Conservation (phyloP, 2,113 vertebrate genomes). For the Macquaria australasica region DNA sequence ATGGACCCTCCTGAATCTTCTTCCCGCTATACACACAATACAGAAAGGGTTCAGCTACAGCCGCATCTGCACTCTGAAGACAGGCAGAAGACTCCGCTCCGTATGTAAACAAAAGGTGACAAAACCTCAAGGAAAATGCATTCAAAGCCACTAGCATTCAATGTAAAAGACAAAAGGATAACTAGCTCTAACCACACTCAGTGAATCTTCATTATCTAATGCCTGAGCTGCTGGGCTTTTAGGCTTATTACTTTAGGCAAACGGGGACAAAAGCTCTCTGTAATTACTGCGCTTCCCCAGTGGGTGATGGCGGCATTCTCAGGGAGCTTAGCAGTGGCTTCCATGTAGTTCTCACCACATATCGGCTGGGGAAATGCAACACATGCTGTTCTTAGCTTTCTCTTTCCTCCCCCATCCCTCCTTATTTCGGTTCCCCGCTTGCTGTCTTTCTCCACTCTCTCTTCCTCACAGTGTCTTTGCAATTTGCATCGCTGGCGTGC, state of each 20-base stretch:
- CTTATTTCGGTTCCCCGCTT: not conserved
- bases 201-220: conserved; percentile 70
- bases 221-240: conserved; percentile 65
- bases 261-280: conserved; percentile 74
- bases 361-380: conserved; percentile 56
- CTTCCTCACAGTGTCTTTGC: not conserved
- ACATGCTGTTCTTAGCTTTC: conserved; percentile 48
- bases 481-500: not conserved
- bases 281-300: conserved; percentile 77
- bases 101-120: conserved; percentile 22
- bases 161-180: conserved; percentile 36
- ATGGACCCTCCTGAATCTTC: conserved; percentile 44
- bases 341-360: conserved; percentile 54
- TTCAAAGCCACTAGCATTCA: conserved; percentile 14
- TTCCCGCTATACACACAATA: not conserved
- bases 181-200: conserved; percentile 39
- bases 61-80: conserved; percentile 6
- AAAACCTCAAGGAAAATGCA: not conserved
- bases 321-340: conserved; percentile 72
- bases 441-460: not conserved
- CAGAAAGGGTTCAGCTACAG: not conserved
- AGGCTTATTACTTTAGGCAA: conserved; percentile 74
- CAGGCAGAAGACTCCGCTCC: not conserved
- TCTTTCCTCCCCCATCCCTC: not conserved
- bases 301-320: conserved; percentile 71